Evolutionary conservation across 2,888 invertebrate species (phyloP).

Genomic region (Polietes domitor): DNA sequence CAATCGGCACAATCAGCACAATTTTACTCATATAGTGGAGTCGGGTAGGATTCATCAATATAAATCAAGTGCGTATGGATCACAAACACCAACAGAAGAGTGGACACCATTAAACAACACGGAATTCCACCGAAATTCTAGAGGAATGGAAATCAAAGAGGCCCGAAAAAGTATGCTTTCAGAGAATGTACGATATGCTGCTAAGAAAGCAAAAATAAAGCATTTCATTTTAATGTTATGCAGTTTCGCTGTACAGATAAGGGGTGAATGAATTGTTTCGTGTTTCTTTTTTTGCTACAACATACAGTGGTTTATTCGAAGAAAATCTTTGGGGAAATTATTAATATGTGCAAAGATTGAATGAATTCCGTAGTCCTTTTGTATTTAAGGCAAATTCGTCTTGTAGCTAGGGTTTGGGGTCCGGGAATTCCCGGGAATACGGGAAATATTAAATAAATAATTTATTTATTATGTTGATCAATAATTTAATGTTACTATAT

Average conservation of each 20-base stretch:
- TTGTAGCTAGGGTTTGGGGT: no score
- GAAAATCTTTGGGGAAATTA: no score
- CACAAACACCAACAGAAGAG: slow-evolving; percentile 72
- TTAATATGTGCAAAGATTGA: no score
- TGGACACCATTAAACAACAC: not conserved
- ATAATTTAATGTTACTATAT: no score
- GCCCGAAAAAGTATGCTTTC: slow-evolving; percentile 71
- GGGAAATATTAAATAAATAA: no score
- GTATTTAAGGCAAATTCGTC: no score
- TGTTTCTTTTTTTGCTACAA: no score
- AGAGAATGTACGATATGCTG: not conserved
- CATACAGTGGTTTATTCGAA: no score
- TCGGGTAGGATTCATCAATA: slow-evolving; percentile 77
- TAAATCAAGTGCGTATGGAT: slow-evolving; percentile 75
- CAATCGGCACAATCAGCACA: not conserved
- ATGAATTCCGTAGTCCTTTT: no score
- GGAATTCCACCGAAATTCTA: slow-evolving; percentile 15
- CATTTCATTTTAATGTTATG: slow-evolving; percentile 73
- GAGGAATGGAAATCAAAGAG: slow-evolving; percentile 41
- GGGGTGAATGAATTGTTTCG: not conserved
- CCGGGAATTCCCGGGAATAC: no score
- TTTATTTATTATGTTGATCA: no score
- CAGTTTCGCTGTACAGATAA: not conserved
- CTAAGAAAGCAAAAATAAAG: slow-evolving; percentile 70
- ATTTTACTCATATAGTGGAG: slow-evolving; percentile 39